A percentile compares a stretch with the other conserved stretches of the same genome.
Conservation (phyloP, 2,113 vertebrate species). For the Psittacus erithacus region DNA sequence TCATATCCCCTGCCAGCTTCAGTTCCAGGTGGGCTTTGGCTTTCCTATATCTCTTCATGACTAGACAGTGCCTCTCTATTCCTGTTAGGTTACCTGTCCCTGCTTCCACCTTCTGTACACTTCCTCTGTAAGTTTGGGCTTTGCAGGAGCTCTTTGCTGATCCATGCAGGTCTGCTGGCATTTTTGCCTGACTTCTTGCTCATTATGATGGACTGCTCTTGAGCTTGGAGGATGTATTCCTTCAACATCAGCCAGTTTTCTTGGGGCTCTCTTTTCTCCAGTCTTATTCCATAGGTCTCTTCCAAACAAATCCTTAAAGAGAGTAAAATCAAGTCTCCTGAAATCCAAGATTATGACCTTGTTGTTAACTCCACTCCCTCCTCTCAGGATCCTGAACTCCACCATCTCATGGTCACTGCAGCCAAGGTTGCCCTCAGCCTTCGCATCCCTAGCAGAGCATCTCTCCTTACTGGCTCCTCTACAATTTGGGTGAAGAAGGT, state of each 20-base stretch:
- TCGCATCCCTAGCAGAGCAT: not conserved
- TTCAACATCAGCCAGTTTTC: not conserved
- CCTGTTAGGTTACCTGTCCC: not conserved
- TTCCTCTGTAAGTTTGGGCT: not conserved
- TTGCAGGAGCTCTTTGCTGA: not conserved
- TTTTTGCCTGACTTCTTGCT: not conserved
- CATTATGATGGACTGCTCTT: not conserved
- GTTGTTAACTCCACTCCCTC: not conserved
- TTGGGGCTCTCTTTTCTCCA: not conserved
- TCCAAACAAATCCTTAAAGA: not conserved
- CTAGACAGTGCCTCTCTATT: not conserved
- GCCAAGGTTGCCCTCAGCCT: not conserved
- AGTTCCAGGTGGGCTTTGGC: not conserved
- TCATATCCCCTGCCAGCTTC: not conserved
- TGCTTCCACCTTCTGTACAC: not conserved
- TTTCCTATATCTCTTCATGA: not conserved
- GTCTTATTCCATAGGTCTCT: not conserved
- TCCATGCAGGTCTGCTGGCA: not conserved
- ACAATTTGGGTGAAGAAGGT: not conserved
- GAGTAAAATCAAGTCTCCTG: not conserved
- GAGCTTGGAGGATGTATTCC: not conserved
- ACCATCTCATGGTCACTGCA: not conserved
- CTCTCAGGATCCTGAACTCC: not conserved
- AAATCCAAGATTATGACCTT: not conserved
- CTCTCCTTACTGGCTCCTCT: not conserved